Base-by-base conservation (phyloP, 2,797 vertebrate genomes). In the Cichlasoma orientale region DNA sequence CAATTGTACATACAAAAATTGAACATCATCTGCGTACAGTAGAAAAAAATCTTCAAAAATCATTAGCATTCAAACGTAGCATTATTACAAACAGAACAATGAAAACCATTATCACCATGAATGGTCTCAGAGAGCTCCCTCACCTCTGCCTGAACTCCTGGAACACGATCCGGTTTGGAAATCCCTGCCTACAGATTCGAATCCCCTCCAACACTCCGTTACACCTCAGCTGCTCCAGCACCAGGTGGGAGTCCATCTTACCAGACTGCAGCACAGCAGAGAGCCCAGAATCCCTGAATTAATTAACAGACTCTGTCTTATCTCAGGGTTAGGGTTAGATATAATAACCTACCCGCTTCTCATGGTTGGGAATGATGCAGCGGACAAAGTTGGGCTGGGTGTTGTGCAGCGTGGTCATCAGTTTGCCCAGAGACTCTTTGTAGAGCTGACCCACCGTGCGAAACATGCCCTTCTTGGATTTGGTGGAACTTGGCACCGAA, bases 381-480 rank as follows among this genome's bases (percentile, higher is more conserved):
- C 98, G 97, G 66, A 99, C 97, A 2, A 99, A 99, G 94, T 99
- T 99, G 83, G 98, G 98, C n/a, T 96, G 98, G 4, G 98, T 99
- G 74, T 99, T 99, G 85, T 97, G 95, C 56, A 99, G 92, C 0
- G 98, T 99, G 69, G 97, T 98, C 98, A 99, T 99, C 83, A 99
- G 95, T 83, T 98, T 99, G 66, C 96, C 93, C 83, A 99, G 93
- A 61, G 98, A 98, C 82, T 99, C 98, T 84, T 99, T 99, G 94
- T 99, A 99, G 56, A 99, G 96, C 33, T 99, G 98, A 1, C 98
- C 98, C 11, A 99, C 98, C 0, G 98, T 99, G 4, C 98, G 97
- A 59, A 99, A 99, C 98, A 99, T 99, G 12, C 98, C 98, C 94
- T 99, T 99, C 94, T 99, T 99, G 89, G 98, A 98, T 87, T 98